These are phyloP conservation scores for Heterodera schachtii DNA, from an alignment of 1,140 invertebrate species.

Conservation along the genomic window DNA sequence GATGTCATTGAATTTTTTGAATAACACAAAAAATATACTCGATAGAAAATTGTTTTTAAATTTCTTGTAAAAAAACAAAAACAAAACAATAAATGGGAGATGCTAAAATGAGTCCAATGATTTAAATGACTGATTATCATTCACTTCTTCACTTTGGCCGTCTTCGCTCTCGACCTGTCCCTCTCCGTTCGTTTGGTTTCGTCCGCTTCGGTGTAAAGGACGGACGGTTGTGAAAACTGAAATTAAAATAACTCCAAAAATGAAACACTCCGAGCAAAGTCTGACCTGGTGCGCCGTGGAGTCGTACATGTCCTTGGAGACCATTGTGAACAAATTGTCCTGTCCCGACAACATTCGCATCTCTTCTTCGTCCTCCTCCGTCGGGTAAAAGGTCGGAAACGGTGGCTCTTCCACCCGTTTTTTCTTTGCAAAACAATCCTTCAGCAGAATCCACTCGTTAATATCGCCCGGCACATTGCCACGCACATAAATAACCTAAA, in stretches of 20 bases:
- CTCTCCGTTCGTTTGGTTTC: conserved; percentile 49
- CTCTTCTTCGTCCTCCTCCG: conserved; percentile 40
- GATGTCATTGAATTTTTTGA: too few species aligned
- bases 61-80: neutral
- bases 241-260: conserved; percentile 31
- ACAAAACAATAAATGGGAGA: conserved; percentile 33
- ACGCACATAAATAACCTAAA: conserved; percentile 60
- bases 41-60: neutral
- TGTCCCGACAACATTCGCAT: conserved; percentile 3
- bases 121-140: neutral
- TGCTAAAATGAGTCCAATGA: conserved; percentile 11
- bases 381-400: conserved; percentile 57
- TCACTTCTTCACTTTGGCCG: conserved; percentile 63
- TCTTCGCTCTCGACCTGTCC: conserved; percentile 56
- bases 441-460: conserved; percentile 52
- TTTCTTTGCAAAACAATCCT: conserved; percentile 44
- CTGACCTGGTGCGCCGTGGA: conserved; percentile 33
- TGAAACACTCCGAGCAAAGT: neutral
- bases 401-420: conserved; percentile 53
- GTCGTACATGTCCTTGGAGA: conserved; percentile 50
- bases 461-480: conserved; percentile 57
- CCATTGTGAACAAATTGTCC: conserved; percentile 14
- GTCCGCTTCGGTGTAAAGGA: conserved; percentile 56
- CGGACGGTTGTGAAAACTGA: conserved; percentile 54
- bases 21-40: too few species aligned